Conservation (phyloP, 2,113 vertebrate species). For the Campylomormyrus numenius region DNA sequence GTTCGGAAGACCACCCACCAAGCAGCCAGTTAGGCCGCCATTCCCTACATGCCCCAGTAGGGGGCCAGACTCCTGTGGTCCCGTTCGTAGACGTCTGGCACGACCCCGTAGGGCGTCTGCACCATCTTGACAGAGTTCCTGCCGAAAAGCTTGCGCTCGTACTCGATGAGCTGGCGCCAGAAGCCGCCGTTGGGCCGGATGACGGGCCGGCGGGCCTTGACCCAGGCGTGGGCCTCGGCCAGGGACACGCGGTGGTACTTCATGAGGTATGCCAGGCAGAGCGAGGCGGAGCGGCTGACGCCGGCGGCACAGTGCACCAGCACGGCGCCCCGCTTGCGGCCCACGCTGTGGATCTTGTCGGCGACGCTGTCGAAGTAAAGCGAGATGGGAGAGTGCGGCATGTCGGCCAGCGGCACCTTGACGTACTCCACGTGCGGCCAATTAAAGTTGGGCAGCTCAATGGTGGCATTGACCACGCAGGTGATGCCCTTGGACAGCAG, state of each 20-base stretch:
- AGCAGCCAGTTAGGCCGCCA: neutral
- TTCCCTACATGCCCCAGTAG: slow-evolving; percentile 82
- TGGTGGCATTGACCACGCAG: slow-evolving; percentile 90
- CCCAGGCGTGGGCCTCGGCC: slow-evolving; percentile 90
- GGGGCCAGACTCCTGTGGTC: slow-evolving; percentile 84
- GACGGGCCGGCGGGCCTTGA: slow-evolving; percentile 83
- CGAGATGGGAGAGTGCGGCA: slow-evolving; percentile 89
- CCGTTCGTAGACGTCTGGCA: slow-evolving; percentile 87
- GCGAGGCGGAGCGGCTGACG: slow-evolving; percentile 88
- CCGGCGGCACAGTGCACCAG: slow-evolving; percentile 91
- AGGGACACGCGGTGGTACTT: slow-evolving; percentile 86
- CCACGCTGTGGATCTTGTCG: slow-evolving; percentile 91
- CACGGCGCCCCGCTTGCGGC: slow-evolving; percentile 83
- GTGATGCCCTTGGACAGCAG: slow-evolving; percentile 90
- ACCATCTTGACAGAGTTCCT: slow-evolving; percentile 93
- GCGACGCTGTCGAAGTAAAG: slow-evolving; percentile 93
- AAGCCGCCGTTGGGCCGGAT: slow-evolving; percentile 93
- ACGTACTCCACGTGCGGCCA: slow-evolving; percentile 95
- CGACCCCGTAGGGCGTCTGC: slow-evolving; percentile 85
- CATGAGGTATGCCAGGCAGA: slow-evolving; percentile 97
- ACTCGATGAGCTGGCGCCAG: slow-evolving; percentile 95
- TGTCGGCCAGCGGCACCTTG: slow-evolving; percentile 89
- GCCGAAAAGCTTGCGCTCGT: slow-evolving; percentile 91
- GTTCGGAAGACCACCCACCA: slow-evolving; percentile 30
- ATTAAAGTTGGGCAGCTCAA: slow-evolving; percentile 95